Percentiles rank a stretch among this genome's conserved stretches.
Evolutionary conservation across 2,113 vertebrate genomes (phyloP).

Genomic region (Eretmochelys imbricata): DNA sequence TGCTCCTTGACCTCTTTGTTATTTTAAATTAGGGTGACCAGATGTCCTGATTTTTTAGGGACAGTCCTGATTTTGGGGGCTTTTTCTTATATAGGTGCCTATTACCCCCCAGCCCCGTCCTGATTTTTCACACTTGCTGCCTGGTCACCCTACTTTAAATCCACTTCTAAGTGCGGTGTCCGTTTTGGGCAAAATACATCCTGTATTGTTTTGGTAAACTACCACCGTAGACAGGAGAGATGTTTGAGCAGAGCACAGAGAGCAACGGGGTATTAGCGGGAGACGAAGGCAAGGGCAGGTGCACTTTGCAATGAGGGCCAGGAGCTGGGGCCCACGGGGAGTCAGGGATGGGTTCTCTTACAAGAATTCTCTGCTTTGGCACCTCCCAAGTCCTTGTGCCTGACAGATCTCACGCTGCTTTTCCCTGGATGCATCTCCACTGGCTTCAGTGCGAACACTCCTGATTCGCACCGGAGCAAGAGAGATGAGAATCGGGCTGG

Average conservation of each 20-base stretch:
- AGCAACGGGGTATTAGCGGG: background rate
- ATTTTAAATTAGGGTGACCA: too few species aligned
- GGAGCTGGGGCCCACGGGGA: background rate
- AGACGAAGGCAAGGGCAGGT: background rate
- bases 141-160: too few species aligned
- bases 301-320: background rate
- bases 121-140: too few species aligned
- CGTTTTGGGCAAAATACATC: too few species aligned
- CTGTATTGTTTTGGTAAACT: too few species aligned
- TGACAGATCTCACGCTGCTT: background rate
- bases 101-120: too few species aligned
- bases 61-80: too few species aligned
- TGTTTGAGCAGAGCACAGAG: background rate
- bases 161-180: too few species aligned
- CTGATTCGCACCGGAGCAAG: accelerated
- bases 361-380: background rate
- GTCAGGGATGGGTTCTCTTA: background rate
- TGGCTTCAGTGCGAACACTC: background rate
- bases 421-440: background rate
- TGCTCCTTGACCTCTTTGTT: too few species aligned
- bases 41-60: too few species aligned
- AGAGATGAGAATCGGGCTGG: background rate
- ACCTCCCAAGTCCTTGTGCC: background rate
- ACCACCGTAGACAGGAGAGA: background rate
- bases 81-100: too few species aligned